A percentile compares a stretch with the other conserved stretches of the same genome.
Evolutionary conservation across 2,888 invertebrate species (phyloP).

Genomic region (Didymodactylos carnosus): DNA sequence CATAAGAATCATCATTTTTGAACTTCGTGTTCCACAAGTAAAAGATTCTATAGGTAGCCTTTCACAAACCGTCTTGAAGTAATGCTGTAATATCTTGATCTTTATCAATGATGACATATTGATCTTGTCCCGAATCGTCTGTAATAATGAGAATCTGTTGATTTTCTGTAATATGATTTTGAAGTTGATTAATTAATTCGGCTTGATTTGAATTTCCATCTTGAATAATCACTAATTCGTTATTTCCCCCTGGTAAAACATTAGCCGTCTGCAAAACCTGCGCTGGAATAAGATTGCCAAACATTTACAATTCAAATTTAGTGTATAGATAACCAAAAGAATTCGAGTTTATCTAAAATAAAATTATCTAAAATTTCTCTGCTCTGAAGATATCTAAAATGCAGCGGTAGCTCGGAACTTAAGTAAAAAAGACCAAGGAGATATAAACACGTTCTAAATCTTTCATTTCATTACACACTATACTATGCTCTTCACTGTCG

Average conservation of each 20-base stretch:
- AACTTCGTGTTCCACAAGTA: neutral
- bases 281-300: no score
- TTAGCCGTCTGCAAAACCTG: neutral
- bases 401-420: no score
- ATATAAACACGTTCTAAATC: no score
- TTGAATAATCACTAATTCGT: neutral
- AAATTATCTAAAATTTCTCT: no score
- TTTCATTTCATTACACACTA: no score
- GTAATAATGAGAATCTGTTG: constrained; percentile 13
- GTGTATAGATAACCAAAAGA: no score
- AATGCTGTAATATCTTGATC: constrained; percentile 12
- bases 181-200: constrained; percentile 11
- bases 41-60: neutral
- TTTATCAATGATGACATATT: constrained; percentile 12
- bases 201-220: neutral
- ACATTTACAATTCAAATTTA: no score
- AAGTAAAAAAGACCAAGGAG: no score
- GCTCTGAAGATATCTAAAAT: no score
- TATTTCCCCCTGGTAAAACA: neutral
- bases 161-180: constrained; percentile 10
- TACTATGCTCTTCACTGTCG: no score
- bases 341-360: no score
- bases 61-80: constrained; percentile 5
- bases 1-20: neutral
- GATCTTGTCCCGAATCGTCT: constrained; percentile 6